These are phyloP conservation scores for Luffia ferchaultella DNA, from an alignment of 2,888 invertebrate genomes.

Conservation along the genomic window DNA sequence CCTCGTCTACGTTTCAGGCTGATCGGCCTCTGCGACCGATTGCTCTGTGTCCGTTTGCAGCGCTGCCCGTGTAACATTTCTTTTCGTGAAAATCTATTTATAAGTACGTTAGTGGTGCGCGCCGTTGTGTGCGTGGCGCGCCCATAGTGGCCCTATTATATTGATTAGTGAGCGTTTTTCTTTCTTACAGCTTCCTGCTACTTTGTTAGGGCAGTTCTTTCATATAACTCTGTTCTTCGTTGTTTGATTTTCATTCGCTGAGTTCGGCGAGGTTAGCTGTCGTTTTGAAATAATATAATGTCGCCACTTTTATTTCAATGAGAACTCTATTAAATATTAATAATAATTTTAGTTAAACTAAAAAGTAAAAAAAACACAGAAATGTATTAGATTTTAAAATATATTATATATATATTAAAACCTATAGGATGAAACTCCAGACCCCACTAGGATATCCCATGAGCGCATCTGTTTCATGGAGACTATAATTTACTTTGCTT, in stretches of 20 bases:
- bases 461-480: too few species aligned
- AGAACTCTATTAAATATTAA: too few species aligned
- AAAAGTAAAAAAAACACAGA: too few species aligned
- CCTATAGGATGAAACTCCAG: too few species aligned
- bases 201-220: neutral
- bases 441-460: too few species aligned
- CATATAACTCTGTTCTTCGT: neutral
- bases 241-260: neutral
- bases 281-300: too few species aligned
- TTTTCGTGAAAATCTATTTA: slow-evolving; percentile 68
- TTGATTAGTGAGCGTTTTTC: slow-evolving; percentile 59
- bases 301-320: too few species aligned
- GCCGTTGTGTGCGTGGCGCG: slow-evolving; percentile 9
- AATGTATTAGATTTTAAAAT: too few species aligned
- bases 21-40: neutral
- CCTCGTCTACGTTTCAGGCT: too few species aligned
- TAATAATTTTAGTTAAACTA: too few species aligned
- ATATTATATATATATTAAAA: too few species aligned
- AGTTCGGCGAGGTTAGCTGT: neutral
- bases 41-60: slow-evolving; percentile 44
- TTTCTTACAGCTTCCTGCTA: slow-evolving; percentile 23
- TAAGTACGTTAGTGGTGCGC: slow-evolving; percentile 48
- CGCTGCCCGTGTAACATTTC: slow-evolving; percentile 66
- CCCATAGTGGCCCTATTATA: slow-evolving; percentile 64
- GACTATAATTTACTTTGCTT: too few species aligned